Percentiles rank a stretch among this genome's conserved stretches.
These are phyloP conservation scores for Vanacampus margaritifer DNA, from an alignment of 2,113 vertebrate genomes.

Conservation along the genomic window DNA sequence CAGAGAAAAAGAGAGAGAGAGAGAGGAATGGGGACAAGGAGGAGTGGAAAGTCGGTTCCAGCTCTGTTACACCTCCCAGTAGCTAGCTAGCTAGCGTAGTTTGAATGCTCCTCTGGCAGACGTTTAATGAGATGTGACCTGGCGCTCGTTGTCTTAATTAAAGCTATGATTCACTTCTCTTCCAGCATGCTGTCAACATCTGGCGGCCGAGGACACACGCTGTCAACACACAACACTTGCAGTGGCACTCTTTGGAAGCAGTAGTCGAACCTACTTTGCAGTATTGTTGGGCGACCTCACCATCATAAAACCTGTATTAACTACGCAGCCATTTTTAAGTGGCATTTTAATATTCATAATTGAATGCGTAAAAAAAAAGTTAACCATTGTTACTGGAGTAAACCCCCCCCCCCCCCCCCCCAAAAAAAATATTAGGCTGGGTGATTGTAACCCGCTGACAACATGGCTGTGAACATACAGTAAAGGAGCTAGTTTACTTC, in stretches of 20 bases:
- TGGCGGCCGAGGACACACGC: slow-evolving; percentile 13
- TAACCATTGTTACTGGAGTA: too few relatives aligned
- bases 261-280: too few relatives aligned
- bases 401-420: too few relatives aligned
- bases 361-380: too few relatives aligned
- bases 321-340: not conserved
- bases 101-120: slow-evolving; percentile 36
- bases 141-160: slow-evolving; percentile 48
- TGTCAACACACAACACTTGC: slow-evolving; percentile 3
- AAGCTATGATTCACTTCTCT: slow-evolving; percentile 57
- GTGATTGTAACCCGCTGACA: too few relatives aligned
- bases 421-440: too few relatives aligned
- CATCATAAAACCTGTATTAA: not conserved
- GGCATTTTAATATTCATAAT: too few relatives aligned
- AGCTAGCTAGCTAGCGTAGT: slow-evolving; percentile 22
- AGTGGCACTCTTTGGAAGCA: not conserved
- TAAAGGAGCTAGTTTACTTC: too few relatives aligned
- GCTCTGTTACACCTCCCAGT: slow-evolving; percentile 26
- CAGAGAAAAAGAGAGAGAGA: too few relatives aligned
- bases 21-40: slow-evolving; percentile 1
- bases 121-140: slow-evolving; percentile 48
- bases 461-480: too few relatives aligned
- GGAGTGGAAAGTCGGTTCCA: not conserved
- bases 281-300: too few relatives aligned
- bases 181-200: slow-evolving; percentile 30